These are phyloP conservation scores for Oceanodroma leucorhoa DNA, from an alignment of 2,797 vertebrate species.

Conservation along the genomic window DNA sequence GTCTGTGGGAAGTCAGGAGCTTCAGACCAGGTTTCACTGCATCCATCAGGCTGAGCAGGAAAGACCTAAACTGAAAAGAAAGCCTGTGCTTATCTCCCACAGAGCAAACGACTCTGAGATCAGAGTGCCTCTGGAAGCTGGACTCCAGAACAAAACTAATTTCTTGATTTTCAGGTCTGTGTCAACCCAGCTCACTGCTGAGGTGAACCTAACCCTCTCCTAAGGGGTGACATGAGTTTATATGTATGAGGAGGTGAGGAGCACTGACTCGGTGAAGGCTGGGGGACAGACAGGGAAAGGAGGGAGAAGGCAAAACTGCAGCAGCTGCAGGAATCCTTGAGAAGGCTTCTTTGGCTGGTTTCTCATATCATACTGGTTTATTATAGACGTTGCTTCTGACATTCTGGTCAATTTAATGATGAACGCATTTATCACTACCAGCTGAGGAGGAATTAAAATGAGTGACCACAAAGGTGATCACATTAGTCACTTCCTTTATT, in stretches of 20 bases:
- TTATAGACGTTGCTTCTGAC: background rate
- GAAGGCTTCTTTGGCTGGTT: background rate
- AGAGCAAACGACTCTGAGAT: background rate
- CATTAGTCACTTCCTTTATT: background rate
- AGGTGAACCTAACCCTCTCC: background rate
- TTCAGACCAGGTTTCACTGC: accelerated
- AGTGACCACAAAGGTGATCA: background rate
- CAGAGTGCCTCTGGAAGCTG: background rate
- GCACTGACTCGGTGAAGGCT: background rate
- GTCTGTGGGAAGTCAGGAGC: background rate
- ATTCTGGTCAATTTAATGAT: background rate
- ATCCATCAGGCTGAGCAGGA: background rate
- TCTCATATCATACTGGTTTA: background rate
- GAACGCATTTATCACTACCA: background rate
- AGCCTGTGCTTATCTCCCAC: background rate
- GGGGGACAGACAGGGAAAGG: background rate
- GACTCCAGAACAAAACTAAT: background rate
- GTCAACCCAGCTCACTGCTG: background rate
- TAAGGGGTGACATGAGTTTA: background rate
- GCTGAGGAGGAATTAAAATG: background rate
- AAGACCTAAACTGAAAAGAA: background rate
- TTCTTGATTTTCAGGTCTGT: background rate
- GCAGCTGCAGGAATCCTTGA: background rate
- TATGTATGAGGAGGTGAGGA: background rate
- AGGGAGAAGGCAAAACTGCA: background rate